Percentiles rank a stretch among this genome's conserved stretches.
Conservation (phyloP, 2,113 vertebrate genomes). For the Collichthys lucidus region DNA sequence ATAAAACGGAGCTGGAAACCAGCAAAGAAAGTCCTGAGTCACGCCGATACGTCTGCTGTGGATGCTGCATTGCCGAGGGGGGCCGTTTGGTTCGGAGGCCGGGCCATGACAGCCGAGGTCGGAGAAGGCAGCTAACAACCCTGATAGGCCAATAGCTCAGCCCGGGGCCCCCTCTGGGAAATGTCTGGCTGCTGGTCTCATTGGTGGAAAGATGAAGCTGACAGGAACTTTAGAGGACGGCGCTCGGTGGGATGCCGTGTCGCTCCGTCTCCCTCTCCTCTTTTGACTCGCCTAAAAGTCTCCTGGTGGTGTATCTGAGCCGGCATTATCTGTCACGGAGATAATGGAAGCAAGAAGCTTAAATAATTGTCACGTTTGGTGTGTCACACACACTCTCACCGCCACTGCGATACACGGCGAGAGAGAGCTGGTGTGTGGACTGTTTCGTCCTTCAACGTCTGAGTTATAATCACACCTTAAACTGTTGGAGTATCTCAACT, state of each 20-base stretch:
- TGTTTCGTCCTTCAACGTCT: no score
- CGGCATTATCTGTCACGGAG: constrained; percentile 48
- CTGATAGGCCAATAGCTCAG: constrained; percentile 50
- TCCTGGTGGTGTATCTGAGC: constrained; percentile 21
- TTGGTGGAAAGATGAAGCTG: constrained; percentile 63
- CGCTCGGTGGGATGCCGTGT: constrained; percentile 31
- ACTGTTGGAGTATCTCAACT: no score
- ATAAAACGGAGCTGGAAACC: no score
- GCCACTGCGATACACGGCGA: constrained; percentile 6
- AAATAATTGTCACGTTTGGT: constrained; percentile 47
- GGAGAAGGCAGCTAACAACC: constrained; percentile 23
- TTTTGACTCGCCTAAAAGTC: constrained; percentile 1
- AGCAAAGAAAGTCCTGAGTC: constrained; percentile 4
- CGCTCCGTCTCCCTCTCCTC: constrained; percentile 21
- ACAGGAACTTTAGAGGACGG: constrained; percentile 46
- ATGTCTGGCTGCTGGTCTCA: constrained; percentile 60
- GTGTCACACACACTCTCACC: not conserved
- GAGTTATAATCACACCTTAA: no score
- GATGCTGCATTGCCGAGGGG: constrained; percentile 28
- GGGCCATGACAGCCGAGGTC: constrained; percentile 43
- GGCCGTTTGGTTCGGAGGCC: constrained; percentile 34
- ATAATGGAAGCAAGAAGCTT: constrained; percentile 58
- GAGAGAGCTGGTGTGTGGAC: no score
- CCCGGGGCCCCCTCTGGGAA: constrained; percentile 42
- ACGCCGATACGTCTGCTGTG: not conserved